Conservation (phyloP, 2,797 vertebrate species). For the Anas acuta region DNA sequence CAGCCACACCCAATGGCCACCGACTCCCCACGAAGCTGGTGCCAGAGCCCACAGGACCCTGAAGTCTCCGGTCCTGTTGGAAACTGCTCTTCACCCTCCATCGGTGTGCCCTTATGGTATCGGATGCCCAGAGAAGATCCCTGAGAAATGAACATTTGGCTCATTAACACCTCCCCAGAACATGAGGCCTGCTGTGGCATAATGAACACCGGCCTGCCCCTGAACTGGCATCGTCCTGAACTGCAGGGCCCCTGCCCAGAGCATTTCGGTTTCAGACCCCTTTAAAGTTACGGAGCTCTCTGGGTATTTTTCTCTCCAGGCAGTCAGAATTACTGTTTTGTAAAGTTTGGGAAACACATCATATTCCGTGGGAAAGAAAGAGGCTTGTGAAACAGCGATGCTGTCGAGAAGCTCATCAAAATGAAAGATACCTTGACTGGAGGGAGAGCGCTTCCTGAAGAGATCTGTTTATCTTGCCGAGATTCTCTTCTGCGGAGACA, state of each 20-base stretch:
- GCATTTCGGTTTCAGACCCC: not conserved
- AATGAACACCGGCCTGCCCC: not conserved
- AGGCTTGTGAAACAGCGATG: constrained; percentile 22
- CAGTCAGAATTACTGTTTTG: not conserved
- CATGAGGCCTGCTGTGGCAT: rapidly evolving
- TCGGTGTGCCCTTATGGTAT: not conserved
- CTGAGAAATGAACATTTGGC: not conserved
- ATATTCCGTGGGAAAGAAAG: not conserved
- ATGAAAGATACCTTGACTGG: constrained; percentile 21
- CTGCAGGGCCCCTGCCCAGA: rapidly evolving
- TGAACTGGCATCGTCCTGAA: not conserved
- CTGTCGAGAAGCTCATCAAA: constrained; percentile 4
- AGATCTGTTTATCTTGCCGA: not conserved
- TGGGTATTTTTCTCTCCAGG: not conserved
- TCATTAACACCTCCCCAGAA: not conserved
- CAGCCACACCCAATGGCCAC: not conserved
- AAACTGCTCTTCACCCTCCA: not conserved
- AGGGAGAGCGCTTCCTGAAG: constrained; percentile 9
- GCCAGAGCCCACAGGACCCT: not conserved
- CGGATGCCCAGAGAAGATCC: not conserved
- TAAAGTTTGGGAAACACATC: not conserved
- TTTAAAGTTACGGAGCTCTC: not conserved
- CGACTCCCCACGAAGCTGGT: rapidly evolving
- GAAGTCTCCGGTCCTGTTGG: not conserved
- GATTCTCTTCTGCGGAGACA: not conserved